These are phyloP conservation scores for Anableps anableps DNA, from an alignment of 2,797 vertebrate genomes.

Conservation along the genomic window DNA sequence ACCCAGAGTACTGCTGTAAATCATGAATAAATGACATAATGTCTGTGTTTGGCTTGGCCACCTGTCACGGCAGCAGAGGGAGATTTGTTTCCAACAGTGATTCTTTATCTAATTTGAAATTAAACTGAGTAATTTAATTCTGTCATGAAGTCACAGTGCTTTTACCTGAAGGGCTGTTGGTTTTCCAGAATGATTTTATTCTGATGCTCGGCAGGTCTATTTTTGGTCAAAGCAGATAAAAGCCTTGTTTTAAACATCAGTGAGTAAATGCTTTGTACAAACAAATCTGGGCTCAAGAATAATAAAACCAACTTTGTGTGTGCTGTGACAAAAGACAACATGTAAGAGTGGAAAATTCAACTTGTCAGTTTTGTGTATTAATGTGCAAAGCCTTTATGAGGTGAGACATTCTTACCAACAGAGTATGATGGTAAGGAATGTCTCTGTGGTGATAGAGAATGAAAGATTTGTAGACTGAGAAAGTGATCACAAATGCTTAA, in stretches of 20 bases:
- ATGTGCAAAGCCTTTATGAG: constrained; percentile 2
- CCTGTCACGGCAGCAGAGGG: constrained; percentile 16
- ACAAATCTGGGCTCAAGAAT: not conserved
- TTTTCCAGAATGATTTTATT: not conserved
- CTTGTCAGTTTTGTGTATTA: not conserved
- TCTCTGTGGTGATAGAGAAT: not conserved
- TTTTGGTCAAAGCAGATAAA: not conserved
- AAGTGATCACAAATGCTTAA: constrained; percentile 1
- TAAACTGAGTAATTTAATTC: constrained; percentile 29
- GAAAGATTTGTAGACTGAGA: not conserved
- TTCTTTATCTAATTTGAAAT: constrained; percentile 39
- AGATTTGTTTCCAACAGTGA: constrained; percentile 13
- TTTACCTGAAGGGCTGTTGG: not conserved
- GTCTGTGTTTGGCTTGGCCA: constrained; percentile 63
- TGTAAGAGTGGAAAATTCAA: not conserved
- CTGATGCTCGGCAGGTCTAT: not conserved
- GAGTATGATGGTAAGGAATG: not conserved
- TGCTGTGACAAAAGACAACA: not conserved
- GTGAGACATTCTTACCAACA: constrained; percentile 3
- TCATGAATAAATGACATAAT: constrained; percentile 40
- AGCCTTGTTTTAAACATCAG: not conserved
- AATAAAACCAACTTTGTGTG: not conserved
- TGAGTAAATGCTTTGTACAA: not conserved
- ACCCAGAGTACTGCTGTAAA: constrained; percentile 25
- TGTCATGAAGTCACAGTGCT: constrained; percentile 10